Conservation (phyloP, 2,113 vertebrate species). For the Siniperca knerii region DNA sequence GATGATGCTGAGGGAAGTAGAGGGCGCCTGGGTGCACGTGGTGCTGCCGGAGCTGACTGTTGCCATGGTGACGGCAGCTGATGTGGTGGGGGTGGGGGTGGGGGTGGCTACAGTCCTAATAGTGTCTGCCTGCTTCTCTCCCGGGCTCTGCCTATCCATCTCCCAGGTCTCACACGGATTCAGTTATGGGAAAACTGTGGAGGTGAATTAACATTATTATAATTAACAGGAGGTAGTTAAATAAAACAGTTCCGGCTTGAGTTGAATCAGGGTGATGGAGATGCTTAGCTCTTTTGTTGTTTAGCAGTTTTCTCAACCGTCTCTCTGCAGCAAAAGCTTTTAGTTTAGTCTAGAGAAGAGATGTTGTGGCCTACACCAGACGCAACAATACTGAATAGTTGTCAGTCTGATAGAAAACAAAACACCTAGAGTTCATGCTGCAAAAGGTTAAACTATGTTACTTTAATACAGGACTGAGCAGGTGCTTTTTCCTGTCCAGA, state of each 20-base stretch:
- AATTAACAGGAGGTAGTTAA: slow-evolving; percentile 2
- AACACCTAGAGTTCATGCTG: not conserved
- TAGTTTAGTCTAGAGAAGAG: not conserved
- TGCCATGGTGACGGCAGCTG: slow-evolving; percentile 83
- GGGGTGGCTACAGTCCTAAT: slow-evolving; percentile 72
- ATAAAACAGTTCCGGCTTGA: not conserved
- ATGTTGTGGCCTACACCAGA: too few species aligned
- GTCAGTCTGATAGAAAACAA: not conserved
- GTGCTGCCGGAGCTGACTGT: slow-evolving; percentile 82
- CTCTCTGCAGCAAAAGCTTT: not conserved
- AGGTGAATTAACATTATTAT: not conserved
- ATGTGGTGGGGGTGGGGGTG: slow-evolving; percentile 45
- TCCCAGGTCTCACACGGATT: slow-evolving; percentile 52
- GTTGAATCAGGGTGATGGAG: not conserved
- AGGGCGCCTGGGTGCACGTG: slow-evolving; percentile 84
- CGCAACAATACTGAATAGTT: not conserved
- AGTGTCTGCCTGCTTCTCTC: slow-evolving; percentile 86
- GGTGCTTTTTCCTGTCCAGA: not conserved
- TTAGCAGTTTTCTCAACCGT: not conserved
- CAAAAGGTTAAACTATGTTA: not conserved
- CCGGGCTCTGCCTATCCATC: slow-evolving; percentile 68
- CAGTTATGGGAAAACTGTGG: slow-evolving; percentile 71
- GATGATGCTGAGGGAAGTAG: slow-evolving; percentile 89
- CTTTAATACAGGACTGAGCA: not conserved
- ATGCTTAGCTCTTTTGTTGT: not conserved